phyloP scores from a whole-genome alignment of 2,888 invertebrate species.

The Thereva nobilitata region DNA sequence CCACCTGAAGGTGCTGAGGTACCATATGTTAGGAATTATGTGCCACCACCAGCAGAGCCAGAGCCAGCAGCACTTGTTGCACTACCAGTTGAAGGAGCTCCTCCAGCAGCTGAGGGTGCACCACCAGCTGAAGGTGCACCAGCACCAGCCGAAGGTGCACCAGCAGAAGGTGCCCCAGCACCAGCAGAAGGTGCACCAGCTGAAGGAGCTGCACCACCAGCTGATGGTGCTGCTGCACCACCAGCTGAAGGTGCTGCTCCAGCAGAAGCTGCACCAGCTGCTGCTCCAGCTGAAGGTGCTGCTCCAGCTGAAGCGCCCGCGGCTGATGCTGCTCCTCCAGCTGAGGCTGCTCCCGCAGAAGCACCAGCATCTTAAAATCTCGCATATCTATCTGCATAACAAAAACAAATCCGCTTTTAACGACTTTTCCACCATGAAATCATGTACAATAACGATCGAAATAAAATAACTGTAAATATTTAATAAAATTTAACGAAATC shows the following conservation, averaged over 20 bases:
- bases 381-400: slow-evolving; percentile 3
- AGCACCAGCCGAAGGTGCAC: slow-evolving; percentile 47
- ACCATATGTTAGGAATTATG: slow-evolving; percentile 58
- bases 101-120: slow-evolving; percentile 52
- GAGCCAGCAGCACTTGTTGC: slow-evolving; percentile 51
- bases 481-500: no score
- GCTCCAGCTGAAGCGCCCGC: slow-evolving; percentile 45
- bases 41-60: slow-evolving; percentile 51
- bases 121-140: slow-evolving; percentile 48
- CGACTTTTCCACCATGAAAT: no score
- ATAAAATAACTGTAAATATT: no score
- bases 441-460: no score
- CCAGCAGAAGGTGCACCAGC: slow-evolving; percentile 51
- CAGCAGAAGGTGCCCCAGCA: slow-evolving; percentile 48
- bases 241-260: slow-evolving; percentile 52
- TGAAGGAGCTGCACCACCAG: slow-evolving; percentile 51
- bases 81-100: slow-evolving; percentile 46
- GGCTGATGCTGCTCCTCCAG: slow-evolving; percentile 44
- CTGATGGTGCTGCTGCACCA: slow-evolving; percentile 46
- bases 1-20: slow-evolving; percentile 59
- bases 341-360: slow-evolving; percentile 46
- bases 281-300: slow-evolving; percentile 45
- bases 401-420: slow-evolving; percentile 7
- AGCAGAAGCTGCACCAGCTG: slow-evolving; percentile 45
- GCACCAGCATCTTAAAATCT: slow-evolving; percentile 42